Conservation (phyloP, 2,888 invertebrate genomes). For the Trichogramma dendrolimi region DNA sequence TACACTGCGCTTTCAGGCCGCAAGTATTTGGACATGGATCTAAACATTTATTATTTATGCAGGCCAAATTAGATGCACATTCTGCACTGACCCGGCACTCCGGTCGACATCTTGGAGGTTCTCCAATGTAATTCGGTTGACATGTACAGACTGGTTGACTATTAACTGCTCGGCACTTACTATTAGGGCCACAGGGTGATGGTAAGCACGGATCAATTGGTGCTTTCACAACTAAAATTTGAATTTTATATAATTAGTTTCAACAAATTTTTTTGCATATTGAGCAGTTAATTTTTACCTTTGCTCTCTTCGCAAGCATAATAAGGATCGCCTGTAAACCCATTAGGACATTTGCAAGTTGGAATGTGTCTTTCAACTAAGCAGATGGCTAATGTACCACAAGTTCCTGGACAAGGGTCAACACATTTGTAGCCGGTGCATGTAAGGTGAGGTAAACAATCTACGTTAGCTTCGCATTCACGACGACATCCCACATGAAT, state of each 20-base stretch:
- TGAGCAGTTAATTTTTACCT: slow-evolving; percentile 29
- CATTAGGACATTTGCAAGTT: slow-evolving; percentile 69
- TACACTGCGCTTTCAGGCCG: slow-evolving; percentile 79
- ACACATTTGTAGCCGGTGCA: slow-evolving; percentile 80
- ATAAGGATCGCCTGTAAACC: slow-evolving; percentile 79
- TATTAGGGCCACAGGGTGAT: slow-evolving; percentile 83
- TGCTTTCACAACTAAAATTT: slow-evolving; percentile 25
- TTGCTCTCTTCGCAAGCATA: slow-evolving; percentile 51
- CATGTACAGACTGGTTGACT: slow-evolving; percentile 81
- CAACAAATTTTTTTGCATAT: background rate
- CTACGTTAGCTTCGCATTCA: slow-evolving; percentile 76
- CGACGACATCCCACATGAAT: slow-evolving; percentile 63
- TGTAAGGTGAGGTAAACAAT: slow-evolving; percentile 68
- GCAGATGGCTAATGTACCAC: slow-evolving; percentile 77
- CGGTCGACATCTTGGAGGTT: slow-evolving; percentile 76
- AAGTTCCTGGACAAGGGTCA: slow-evolving; percentile 80
- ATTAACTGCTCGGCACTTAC: slow-evolving; percentile 76
- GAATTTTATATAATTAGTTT: background rate
- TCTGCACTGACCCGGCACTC: slow-evolving; percentile 85
- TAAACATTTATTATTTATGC: slow-evolving; percentile 78
- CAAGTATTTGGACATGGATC: slow-evolving; percentile 87
- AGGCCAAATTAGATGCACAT: slow-evolving; percentile 76
- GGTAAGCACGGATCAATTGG: slow-evolving; percentile 70
- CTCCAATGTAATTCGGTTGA: slow-evolving; percentile 71
- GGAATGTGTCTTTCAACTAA: slow-evolving; percentile 75